phyloP scores from a whole-genome alignment of 2,113 vertebrate species.

The Brachypteracias leptosomus region DNA sequence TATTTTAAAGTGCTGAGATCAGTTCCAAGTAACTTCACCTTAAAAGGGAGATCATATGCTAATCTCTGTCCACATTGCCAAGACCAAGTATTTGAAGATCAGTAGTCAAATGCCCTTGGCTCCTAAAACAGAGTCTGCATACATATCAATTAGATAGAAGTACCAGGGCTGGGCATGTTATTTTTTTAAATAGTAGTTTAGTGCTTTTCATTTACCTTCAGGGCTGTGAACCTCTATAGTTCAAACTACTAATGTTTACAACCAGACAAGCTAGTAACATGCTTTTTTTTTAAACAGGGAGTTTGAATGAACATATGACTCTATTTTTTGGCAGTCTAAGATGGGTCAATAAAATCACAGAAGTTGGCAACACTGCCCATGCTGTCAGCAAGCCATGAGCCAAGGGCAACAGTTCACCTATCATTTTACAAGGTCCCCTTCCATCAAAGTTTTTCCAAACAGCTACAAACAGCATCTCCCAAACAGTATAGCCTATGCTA shows the following conservation, averaged over 20 bases:
- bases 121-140: neutral
- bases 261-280: neutral
- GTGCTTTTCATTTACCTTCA: neutral
- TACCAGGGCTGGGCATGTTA: neutral
- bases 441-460: neutral
- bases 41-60: neutral
- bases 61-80: neutral
- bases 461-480: neutral
- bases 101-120: neutral
- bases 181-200: neutral
- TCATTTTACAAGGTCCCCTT: neutral
- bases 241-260: constrained; percentile 21
- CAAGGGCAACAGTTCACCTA: neutral
- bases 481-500: neutral
- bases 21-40: neutral
- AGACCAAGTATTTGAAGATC: neutral
- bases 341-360: neutral
- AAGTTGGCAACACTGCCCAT: neutral
- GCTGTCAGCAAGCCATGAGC: neutral
- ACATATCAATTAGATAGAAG: neutral
- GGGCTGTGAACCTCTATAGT: neutral
- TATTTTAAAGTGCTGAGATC: constrained; percentile 22
- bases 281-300: neutral
- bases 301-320: neutral
- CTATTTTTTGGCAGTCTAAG: neutral